These are phyloP conservation scores for Styela clava DNA, from an alignment of 23 tunicate species.

Conservation along the genomic window DNA sequence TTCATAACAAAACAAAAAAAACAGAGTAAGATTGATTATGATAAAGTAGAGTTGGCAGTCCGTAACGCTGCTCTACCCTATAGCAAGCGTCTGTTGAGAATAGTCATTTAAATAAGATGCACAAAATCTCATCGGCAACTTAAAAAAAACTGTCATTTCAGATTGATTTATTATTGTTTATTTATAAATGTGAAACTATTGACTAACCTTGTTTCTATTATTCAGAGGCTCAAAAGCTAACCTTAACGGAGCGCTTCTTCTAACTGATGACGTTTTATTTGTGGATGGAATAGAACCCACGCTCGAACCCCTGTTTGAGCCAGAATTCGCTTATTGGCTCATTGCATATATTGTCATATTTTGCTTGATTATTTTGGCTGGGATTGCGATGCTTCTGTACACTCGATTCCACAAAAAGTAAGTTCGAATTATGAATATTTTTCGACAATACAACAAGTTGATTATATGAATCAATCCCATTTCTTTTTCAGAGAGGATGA, in stretches of 20 bases:
- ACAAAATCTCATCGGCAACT: too few species aligned
- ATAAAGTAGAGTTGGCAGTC: too few species aligned
- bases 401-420: conserved; percentile 4
- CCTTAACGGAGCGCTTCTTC: conserved; percentile 70
- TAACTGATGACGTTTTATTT: conserved; percentile 48
- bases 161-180: too few species aligned
- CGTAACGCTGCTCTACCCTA: too few species aligned
- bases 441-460: neutral
- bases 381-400: conserved; percentile 54
- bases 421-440: neutral
- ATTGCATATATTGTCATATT: conserved; percentile 82
- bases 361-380: conserved; percentile 58
- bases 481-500: neutral
- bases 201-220: too few species aligned
- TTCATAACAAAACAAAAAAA: too few species aligned
- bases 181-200: too few species aligned
- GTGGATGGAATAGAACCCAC: conserved; percentile 72
- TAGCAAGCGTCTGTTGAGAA: too few species aligned
- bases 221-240: conserved; percentile 54
- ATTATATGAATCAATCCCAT: neutral
- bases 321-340: conserved; percentile 81
- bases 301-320: conserved; percentile 44
- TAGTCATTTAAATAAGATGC: too few species aligned
- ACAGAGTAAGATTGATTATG: too few species aligned
- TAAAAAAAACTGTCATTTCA: too few species aligned